phyloP scores from a whole-genome alignment of 2,113 vertebrate species.

The Erythrocercus mccallii region DNA sequence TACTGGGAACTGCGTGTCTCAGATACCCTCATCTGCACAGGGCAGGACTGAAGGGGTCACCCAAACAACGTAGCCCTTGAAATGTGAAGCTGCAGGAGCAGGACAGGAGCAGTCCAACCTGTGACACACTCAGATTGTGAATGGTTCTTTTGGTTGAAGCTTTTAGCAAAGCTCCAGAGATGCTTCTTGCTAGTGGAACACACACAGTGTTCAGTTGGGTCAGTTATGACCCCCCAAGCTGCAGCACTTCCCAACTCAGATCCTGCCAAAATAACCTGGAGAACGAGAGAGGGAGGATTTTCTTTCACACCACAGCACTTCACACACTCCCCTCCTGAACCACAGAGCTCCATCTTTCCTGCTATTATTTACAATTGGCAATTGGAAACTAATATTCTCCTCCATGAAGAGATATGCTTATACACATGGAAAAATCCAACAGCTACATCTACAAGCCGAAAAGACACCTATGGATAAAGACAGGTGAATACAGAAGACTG shows the following conservation, averaged over 20 bases:
- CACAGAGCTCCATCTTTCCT: neutral
- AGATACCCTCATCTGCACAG: neutral
- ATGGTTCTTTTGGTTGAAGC: neutral
- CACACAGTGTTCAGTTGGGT: accelerated
- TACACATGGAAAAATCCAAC: neutral
- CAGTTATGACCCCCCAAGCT: neutral
- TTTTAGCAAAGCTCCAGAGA: neutral
- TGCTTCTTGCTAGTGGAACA: neutral
- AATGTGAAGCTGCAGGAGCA: neutral
- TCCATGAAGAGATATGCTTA: neutral
- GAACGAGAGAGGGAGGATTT: accelerated
- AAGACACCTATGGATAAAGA: neutral
- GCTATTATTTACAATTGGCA: neutral
- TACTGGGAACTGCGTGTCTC: neutral
- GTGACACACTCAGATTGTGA: neutral
- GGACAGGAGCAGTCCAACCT: neutral
- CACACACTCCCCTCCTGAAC: neutral
- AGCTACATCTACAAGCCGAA: neutral
- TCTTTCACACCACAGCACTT: neutral
- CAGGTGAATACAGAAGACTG: neutral
- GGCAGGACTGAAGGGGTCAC: neutral
- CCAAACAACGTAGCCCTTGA: neutral
- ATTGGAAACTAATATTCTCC: neutral
- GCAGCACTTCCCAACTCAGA: neutral
- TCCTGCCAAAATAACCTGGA: accelerated